Conservation (phyloP, 2,888 invertebrate species). For the Luperina testacea region DNA sequence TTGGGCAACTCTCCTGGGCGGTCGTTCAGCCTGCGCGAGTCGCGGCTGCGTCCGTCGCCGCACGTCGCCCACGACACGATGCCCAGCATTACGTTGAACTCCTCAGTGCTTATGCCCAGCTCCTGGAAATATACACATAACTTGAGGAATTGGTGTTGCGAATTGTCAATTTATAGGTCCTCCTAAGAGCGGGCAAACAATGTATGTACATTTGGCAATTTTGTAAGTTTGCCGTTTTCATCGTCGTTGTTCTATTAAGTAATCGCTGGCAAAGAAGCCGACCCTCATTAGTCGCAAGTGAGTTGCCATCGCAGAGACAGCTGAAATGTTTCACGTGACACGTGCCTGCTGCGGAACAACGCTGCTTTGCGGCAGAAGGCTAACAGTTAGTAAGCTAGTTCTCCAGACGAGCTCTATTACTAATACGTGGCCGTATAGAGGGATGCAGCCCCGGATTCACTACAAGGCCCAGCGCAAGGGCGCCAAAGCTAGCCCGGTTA, state of each 20-base stretch:
- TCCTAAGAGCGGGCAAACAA: neutral
- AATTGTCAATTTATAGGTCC: neutral
- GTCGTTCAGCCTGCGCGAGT: conserved; percentile 56
- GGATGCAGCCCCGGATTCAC: too few relatives aligned
- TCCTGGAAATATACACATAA: conserved; percentile 77
- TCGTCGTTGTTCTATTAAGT: neutral
- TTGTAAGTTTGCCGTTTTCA: neutral
- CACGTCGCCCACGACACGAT: conserved; percentile 98
- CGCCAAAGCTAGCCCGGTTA: too few relatives aligned
- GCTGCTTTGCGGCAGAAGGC: neutral
- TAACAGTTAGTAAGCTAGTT: neutral
- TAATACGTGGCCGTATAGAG: neutral
- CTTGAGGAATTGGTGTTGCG: neutral
- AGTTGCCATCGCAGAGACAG: neutral
- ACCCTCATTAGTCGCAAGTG: neutral
- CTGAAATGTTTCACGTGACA: neutral
- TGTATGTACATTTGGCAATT: neutral
- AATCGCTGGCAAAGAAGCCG: neutral
- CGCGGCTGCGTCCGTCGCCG: conserved; percentile 92
- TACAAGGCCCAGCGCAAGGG: too few relatives aligned
- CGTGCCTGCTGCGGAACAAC: neutral
- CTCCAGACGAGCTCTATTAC: neutral
- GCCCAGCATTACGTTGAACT: conserved; percentile 94
- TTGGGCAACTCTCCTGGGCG: neutral
- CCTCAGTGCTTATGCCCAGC: conserved; percentile 89